Base-by-base conservation (phyloP, 2,113 vertebrate genomes). In the Ondatra zibethicus region DNA sequence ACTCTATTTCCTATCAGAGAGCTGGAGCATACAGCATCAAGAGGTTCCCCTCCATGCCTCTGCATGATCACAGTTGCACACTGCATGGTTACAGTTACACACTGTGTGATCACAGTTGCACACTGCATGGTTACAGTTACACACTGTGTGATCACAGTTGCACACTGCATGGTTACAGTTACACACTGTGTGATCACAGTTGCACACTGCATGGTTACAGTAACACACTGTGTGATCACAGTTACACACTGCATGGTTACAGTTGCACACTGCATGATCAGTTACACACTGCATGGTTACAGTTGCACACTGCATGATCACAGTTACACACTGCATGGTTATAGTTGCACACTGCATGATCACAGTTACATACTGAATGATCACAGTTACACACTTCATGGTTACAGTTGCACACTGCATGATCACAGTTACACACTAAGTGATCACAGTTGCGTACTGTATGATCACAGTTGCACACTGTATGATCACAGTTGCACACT, bases 41-140 rank as follows among this genome's bases (percentile, higher is more conserved):
- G 89, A 27, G 84, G 10, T 7, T 84, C 90, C 97, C 58, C 75
- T 93, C 58, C 42, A 33, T 33, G 66, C 93, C 36, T 73, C 8
- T 66, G 17, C 11, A 65, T 65, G 80, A 95, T 77, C 92, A 78
- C 89, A 42, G 36, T 78, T 68, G 17, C 19, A 68, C 72, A 45
- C 61, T 36, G 75, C 31, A n/a, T 68, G 80, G 93, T 78, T 92
- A 77, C 91, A 45, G 29, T 80, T 70, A 8, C 21, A 68, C 58
- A 6, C 16, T 58, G 17, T 17, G 1, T 58, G 16, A 58, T 58
- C 0, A 58, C 17, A 58, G 17, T 52, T 58, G 16, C 17, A 58
- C 55, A 19, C 55, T 19, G 16, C 5, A 19, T 58, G 17, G 12
- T 58, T 0, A 58, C 55, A 58, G 55, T 58, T 58, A 0, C 17